These are phyloP conservation scores for Nasalis larvatus DNA, from an alignment of 2,113 vertebrate genomes.

Conservation along the genomic window DNA sequence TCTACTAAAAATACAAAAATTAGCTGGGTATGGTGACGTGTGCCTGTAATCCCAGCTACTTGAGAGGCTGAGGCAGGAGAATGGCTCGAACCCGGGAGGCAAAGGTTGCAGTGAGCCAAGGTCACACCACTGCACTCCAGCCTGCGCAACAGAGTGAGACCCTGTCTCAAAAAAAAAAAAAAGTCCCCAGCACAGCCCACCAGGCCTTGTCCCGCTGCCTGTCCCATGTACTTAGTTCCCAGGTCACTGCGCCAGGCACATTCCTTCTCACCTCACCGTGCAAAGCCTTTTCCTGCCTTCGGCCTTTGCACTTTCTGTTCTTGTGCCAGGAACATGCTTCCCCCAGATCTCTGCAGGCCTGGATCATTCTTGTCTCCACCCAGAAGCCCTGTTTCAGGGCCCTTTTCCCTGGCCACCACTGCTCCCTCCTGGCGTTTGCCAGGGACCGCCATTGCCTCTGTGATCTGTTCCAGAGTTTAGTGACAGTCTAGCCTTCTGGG, in stretches of 20 bases:
- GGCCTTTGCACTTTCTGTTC: background rate
- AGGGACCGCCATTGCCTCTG: fast-evolving
- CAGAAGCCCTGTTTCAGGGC: background rate
- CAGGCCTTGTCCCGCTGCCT: background rate
- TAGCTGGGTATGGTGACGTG: too few species aligned
- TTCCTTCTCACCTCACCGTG: background rate
- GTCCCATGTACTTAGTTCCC: background rate
- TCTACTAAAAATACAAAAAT: too few species aligned
- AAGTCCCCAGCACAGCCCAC: background rate
- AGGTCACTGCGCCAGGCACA: fast-evolving
- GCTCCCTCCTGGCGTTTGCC: background rate
- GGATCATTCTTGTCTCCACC: background rate
- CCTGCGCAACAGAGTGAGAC: background rate
- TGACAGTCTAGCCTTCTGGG: background rate
- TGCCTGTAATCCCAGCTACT: too few species aligned
- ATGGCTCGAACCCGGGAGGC: too few species aligned
- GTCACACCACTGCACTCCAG: too few species aligned
- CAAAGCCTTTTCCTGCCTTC: background rate
- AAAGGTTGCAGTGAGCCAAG: too few species aligned
- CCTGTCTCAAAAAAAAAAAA: background rate
- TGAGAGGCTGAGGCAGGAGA: too few species aligned
- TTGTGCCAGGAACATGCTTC: background rate
- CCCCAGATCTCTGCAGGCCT: too few species aligned
- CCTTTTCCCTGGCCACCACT: background rate
- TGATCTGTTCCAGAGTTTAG: fast-evolving